Evolutionary conservation across 2,113 vertebrate species (phyloP), one percentile per base, ranked within the genome.

Genomic region (Melanerpes formicivorus): DNA sequence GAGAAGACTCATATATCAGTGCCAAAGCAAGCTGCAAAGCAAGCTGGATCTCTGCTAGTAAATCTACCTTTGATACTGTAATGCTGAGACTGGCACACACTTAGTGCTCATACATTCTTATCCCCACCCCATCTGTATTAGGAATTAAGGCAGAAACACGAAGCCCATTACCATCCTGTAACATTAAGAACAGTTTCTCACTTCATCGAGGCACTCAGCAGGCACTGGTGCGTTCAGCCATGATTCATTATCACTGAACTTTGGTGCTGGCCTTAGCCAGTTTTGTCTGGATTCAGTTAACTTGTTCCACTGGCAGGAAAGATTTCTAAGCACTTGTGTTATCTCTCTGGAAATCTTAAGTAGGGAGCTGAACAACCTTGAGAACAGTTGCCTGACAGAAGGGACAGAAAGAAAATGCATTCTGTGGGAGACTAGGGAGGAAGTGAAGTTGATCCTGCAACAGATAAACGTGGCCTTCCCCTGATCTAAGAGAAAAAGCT

Each of bases 401-500:
- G 46, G n/a, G 42, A 29, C 18, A 71, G 90, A n/a, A 80, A 54
- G 42, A 2, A 72, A 94, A 89, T 10, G 23, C 3, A 2, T 72
- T 75, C 73, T 78, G 75, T 60, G 26, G 67, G n/a, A 18, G 44
- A 54, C 12, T 4, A 7, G 12, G 29, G 26, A 70, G 56, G 48
- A 19, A 7, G 44, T 54, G 84, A 32, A 75, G 25, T 21, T 2
- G 2, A 30, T 7, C 42, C 55, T 59, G 81, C 63, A 42, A 7
- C 0, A 26, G 25, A 30, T 0, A 1, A 72, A n/a, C 30, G 18
- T 5, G 54, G 32, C 50, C 16, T 12, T 89, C 32, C 32, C 40
- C 16, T 27, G 46, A 26, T 14, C 2, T 10, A 14, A 18, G 30
- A 81, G 44, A 44, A 84, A 50, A 46, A 67, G 52, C 25, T 89